These are phyloP conservation scores for Pteropus alecto DNA, from an alignment of 2,113 vertebrate species.

Conservation along the genomic window DNA sequence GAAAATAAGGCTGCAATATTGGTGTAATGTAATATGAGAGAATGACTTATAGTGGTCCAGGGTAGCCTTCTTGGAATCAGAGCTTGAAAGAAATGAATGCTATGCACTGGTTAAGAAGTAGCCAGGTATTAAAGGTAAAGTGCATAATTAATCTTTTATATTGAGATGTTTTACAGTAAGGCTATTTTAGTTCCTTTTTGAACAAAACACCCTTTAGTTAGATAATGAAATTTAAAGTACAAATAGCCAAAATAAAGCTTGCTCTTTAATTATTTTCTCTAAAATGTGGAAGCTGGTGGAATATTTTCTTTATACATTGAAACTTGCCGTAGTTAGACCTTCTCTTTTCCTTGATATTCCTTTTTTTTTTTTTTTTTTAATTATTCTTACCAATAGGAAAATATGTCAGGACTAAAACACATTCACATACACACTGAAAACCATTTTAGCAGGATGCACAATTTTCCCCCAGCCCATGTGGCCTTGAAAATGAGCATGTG, in stretches of 20 bases:
- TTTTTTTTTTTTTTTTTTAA: background rate
- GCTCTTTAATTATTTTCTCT: background rate
- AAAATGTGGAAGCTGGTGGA: background rate
- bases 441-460: slow-evolving; percentile 27
- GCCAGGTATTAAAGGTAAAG: background rate
- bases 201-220: background rate
- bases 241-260: background rate
- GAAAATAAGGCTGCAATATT: background rate
- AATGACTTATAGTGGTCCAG: background rate
- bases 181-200: background rate
- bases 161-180: background rate
- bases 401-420: slow-evolving; percentile 41
- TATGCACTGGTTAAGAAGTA: background rate
- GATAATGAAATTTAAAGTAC: background rate
- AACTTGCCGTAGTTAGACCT: background rate
- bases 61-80: background rate
- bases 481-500: slow-evolving; percentile 59
- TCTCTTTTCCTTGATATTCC: slow-evolving; percentile 9
- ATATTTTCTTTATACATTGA: slow-evolving; percentile 1
- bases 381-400: background rate
- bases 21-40: background rate
- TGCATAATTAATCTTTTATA: background rate
- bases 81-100: background rate
- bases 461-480: slow-evolving; percentile 25
- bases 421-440: slow-evolving; percentile 44